Evolutionary conservation across 2,888 invertebrate species (phyloP), one percentile per base, ranked within the genome.

Genomic region (Liopterus haemorrhoidalis): DNA sequence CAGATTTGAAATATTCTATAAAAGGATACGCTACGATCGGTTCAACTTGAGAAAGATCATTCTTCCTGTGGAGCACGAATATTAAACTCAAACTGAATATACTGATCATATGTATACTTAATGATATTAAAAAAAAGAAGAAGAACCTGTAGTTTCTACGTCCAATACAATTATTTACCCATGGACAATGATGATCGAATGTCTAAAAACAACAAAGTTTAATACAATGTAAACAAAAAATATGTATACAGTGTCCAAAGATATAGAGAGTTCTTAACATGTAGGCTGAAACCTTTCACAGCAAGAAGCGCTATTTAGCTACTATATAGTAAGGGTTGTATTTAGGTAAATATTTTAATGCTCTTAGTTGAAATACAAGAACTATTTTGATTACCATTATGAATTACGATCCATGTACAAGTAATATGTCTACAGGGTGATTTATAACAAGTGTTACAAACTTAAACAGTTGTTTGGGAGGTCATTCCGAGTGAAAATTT

Each of bases 141-240:
- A 99, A 99, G 72, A 93, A 96, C 65, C 97, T 79, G 72, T 99
- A 99, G 72, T 96, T 96, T 60, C 96, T 80, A 61, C 94, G 81
- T 53, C 96, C 96, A 65, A 96, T 95, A 70, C 93, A 94, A 71
- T 94, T 94, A 72, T 93, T 93, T 63, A 93, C 91, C 93, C 93
- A 93, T 52, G 93, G 92, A 70, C 99, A 99, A 72, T 99, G 99
- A 77, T 99, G 99, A 74, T 99, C 99, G 70, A 99, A 99, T 44
- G 95, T 96, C 93, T 97, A 76, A 39, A 79, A 80, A 57, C 56
- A 58, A 59, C 56, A 20, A 53, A 54, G 43, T 24, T 2, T 33
- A 33, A 33, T 9, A 16, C 5, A 16, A 19, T 24, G 27, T 28
- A 41, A 25, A 49, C 45, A 41, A 48, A 48, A 38, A 14, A 15